These are phyloP conservation scores for Macrobrachium nipponense DNA, from an alignment of 1,140 invertebrate genomes.

Conservation along the genomic window DNA sequence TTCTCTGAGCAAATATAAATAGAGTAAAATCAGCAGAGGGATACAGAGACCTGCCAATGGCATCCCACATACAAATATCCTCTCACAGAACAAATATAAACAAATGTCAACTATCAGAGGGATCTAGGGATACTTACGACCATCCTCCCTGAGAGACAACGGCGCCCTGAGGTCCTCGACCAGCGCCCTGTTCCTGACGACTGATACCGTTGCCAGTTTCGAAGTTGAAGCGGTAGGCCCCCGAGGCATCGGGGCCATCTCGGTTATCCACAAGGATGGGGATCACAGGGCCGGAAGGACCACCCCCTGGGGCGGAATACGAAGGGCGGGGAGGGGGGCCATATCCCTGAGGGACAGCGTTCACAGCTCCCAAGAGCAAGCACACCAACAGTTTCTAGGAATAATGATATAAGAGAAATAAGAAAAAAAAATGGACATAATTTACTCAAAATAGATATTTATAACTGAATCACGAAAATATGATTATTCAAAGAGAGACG, in stretches of 20 bases:
- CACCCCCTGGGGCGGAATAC: neutral
- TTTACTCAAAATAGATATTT: too few relatives aligned
- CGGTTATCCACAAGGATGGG: conserved; percentile 12
- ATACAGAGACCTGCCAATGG: too few relatives aligned
- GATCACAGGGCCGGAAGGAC: neutral
- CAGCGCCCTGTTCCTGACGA: neutral
- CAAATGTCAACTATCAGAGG: neutral
- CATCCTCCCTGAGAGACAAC: conserved; percentile 5
- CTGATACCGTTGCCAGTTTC: conserved; percentile 5
- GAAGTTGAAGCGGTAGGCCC: neutral
- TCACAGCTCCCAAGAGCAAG: neutral
- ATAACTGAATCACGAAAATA: too few relatives aligned
- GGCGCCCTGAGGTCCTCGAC: neutral
- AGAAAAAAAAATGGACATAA: too few relatives aligned
- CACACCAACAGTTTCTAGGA: neutral
- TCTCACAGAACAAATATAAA: too few relatives aligned
- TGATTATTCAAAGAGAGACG: too few relatives aligned
- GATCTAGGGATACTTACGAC: neutral
- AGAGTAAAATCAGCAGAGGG: too few relatives aligned
- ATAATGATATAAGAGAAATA: neutral
- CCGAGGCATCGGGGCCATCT: neutral
- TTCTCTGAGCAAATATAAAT: too few relatives aligned
- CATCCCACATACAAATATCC: too few relatives aligned
- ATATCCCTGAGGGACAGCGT: neutral
- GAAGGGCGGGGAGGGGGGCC: neutral